Percentiles rank a stretch among this genome's conserved stretches.
Evolutionary conservation across 2,797 vertebrate species (phyloP).

Genomic region (Thalassophryne amazonica): DNA sequence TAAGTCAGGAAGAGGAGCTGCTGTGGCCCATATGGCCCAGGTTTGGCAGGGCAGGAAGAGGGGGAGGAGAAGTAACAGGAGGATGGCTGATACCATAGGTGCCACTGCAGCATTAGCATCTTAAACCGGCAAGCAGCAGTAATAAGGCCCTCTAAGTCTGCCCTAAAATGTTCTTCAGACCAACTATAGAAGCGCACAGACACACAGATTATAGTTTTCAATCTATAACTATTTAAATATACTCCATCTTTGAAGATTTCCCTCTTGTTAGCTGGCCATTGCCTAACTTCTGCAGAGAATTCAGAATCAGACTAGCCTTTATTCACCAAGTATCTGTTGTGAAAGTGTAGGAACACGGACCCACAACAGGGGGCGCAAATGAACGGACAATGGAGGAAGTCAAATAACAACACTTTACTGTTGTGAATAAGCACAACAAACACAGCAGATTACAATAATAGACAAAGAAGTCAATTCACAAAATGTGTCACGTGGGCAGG

Average conservation of each 20-base stretch:
- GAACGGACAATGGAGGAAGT: no score
- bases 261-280: slow-evolving; percentile 12
- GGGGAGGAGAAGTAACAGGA: neutral
- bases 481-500: no score
- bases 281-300: slow-evolving; percentile 10
- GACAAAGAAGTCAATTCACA: no score
- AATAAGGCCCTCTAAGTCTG: slow-evolving; percentile 57
- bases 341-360: no score
- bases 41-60: slow-evolving; percentile 33
- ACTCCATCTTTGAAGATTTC: slow-evolving; percentile 30
- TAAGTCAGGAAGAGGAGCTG: slow-evolving; percentile 72
- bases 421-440: no score
- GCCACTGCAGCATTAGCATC: slow-evolving; percentile 31
- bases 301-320: no score
- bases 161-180: slow-evolving; percentile 67
- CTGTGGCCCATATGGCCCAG: slow-evolving; percentile 77
- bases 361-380: no score
- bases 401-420: no score
- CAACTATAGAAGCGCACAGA: slow-evolving; percentile 47
- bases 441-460: no score
- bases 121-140: slow-evolving; percentile 36
- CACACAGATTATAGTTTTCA: slow-evolving; percentile 28
- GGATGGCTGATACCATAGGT: slow-evolving; percentile 38
- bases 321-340: no score
- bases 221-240: slow-evolving; percentile 12